phyloP scores from a whole-genome alignment of 1,140 invertebrate species.

The Stegodyphus mimosarum region DNA sequence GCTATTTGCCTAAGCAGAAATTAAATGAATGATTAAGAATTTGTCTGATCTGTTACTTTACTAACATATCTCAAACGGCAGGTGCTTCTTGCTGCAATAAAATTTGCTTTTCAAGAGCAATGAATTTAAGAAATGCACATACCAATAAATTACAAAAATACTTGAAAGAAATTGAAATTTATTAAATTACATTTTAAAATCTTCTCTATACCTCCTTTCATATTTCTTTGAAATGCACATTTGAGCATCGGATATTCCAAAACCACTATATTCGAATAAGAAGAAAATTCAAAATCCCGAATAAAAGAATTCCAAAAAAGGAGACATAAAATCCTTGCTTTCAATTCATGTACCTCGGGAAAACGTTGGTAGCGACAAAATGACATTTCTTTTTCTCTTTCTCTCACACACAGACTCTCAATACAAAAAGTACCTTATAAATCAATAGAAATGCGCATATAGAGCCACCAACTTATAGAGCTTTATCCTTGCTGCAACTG shows the following conservation, averaged over 20 bases:
- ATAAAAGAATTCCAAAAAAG: conserved; percentile 1
- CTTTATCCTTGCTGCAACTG: conserved; percentile 8
- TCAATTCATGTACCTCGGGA: neutral
- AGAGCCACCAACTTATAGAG: neutral
- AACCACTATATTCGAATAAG: neutral
- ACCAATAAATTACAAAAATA: too few species aligned
- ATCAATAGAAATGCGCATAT: conserved; percentile 44
- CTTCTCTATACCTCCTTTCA: too few species aligned
- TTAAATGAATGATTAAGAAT: too few species aligned
- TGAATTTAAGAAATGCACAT: too few species aligned
- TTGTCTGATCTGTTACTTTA: too few species aligned
- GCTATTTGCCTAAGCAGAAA: too few species aligned
- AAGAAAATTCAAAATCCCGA: neutral
- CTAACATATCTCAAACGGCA: too few species aligned
- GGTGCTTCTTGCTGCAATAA: too few species aligned
- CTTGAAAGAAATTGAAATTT: too few species aligned
- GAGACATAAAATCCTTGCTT: conserved; percentile 28
- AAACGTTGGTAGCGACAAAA: conserved; percentile 32
- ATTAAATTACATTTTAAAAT: too few species aligned
- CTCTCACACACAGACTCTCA: neutral
- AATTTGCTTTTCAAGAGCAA: too few species aligned
- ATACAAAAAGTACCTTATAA: conserved; percentile 38
- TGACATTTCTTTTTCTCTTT: conserved; percentile 27
- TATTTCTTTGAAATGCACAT: neutral
- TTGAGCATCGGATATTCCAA: neutral